phyloP scores from a whole-genome alignment of 2,888 invertebrate species.

The Spilarctia lutea region DNA sequence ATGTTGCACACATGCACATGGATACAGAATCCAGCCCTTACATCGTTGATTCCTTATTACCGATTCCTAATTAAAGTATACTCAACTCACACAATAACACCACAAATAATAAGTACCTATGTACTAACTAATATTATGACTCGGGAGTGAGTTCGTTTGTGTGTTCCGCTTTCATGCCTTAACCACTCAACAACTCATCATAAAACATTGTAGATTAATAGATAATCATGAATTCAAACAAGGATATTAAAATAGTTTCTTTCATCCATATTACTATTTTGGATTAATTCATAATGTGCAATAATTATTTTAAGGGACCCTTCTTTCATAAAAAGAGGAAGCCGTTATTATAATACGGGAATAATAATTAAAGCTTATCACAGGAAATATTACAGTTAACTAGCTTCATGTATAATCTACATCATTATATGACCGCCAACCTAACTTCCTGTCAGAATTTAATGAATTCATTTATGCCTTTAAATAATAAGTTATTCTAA shows the following conservation, averaged over 20 bases:
- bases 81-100: neutral
- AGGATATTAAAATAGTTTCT: neutral
- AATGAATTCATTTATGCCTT: slow-evolving; percentile 39
- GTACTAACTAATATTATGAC: neutral
- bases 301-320: slow-evolving; percentile 12
- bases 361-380: slow-evolving; percentile 49
- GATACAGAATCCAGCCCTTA: slow-evolving; percentile 55
- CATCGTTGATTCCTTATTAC: slow-evolving; percentile 22
- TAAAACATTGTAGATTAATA: neutral
- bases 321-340: slow-evolving; percentile 35
- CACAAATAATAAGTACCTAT: neutral
- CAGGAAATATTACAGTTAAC: slow-evolving; percentile 54
- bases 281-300: neutral
- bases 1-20: slow-evolving; percentile 72
- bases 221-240: neutral
- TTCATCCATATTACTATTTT: neutral
- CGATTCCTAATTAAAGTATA: neutral
- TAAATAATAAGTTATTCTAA: slow-evolving; percentile 16
- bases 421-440: slow-evolving; percentile 51
- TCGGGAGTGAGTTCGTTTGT: neutral
- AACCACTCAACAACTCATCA: neutral
- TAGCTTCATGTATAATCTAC: slow-evolving; percentile 47
- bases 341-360: slow-evolving; percentile 37
- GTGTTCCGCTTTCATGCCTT: neutral
- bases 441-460: slow-evolving; percentile 54